Evolutionary conservation across 1,140 invertebrate species (phyloP).

Genomic region (Vanessa tameamea): DNA sequence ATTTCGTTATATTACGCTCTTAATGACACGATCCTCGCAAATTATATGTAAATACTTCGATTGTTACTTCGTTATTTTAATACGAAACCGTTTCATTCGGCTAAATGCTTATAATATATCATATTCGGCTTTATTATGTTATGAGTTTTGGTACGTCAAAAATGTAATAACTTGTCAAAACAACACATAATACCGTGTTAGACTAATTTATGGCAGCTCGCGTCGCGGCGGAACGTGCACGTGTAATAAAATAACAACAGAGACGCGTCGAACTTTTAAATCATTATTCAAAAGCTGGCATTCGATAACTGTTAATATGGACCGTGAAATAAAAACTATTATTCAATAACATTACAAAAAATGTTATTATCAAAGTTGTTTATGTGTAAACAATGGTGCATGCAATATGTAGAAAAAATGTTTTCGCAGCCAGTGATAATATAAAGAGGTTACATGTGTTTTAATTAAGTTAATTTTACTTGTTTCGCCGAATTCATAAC

Average conservation of each 20-base stretch:
- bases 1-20: slow-evolving; percentile 3
- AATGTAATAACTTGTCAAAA: slow-evolving; percentile 19
- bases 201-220: slow-evolving; percentile 8
- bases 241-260: slow-evolving; percentile 2
- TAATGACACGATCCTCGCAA: background rate
- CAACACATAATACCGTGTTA: slow-evolving; percentile 11
- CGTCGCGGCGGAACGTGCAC: slow-evolving; percentile 1
- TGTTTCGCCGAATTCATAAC: background rate
- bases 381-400: no score
- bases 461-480: background rate
- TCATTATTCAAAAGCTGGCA: background rate
- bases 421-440: no score
- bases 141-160: slow-evolving; percentile 21
- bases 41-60: background rate
- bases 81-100: slow-evolving; percentile 7
- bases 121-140: slow-evolving; percentile 2
- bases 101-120: slow-evolving; percentile 10
- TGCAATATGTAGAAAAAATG: no score
- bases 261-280: background rate
- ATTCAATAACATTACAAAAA: background rate
- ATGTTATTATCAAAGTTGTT: background rate
- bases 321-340: background rate
- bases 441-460: background rate
- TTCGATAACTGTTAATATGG: background rate
- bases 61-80: background rate